Conservation (phyloP, 2,888 invertebrate species). For the Latheticus oryzae region DNA sequence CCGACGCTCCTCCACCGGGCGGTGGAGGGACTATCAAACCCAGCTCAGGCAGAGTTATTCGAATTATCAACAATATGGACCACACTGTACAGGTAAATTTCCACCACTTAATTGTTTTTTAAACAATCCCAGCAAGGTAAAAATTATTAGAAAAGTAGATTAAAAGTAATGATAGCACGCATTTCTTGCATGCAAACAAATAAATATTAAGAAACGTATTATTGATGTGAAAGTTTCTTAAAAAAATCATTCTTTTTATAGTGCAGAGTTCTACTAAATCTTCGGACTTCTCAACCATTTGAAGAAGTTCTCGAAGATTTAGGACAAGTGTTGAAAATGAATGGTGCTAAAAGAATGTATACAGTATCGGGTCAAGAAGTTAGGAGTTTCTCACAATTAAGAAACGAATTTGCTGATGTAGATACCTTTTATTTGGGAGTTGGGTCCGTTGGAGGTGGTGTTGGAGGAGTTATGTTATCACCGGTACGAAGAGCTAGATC, state of each 20-base stretch:
- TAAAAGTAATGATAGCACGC: conserved; percentile 10
- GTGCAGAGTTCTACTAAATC: conserved; percentile 91
- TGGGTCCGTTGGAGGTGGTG: conserved; percentile 65
- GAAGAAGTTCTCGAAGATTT: conserved; percentile 94
- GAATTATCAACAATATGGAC: conserved; percentile 94
- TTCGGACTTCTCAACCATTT: conserved; percentile 92
- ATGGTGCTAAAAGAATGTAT: conserved; percentile 90
- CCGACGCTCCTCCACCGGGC: conserved; percentile 79
- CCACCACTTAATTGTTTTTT: background rate
- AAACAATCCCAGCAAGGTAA: conserved; percentile 6
- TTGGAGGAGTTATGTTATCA: conserved; percentile 68
- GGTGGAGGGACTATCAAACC: conserved; percentile 75
- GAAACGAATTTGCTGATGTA: conserved; percentile 91
- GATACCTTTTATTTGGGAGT: conserved; percentile 89
- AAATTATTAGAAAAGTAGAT: conserved; percentile 17
- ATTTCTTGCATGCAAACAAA: conserved; percentile 24
- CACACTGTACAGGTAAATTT: conserved; percentile 69
- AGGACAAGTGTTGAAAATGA: conserved; percentile 93
- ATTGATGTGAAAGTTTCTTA: background rate
- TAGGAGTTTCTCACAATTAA: conserved; percentile 91
- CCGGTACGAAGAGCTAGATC: conserved; percentile 77
- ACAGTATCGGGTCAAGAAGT: conserved; percentile 94
- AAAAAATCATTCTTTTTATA: conserved; percentile 63
- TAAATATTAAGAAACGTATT: background rate
- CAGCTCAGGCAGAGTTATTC: conserved; percentile 86